Evolutionary conservation across 2,113 vertebrate genomes (phyloP).

Genomic region (Nesoenas mayeri): DNA sequence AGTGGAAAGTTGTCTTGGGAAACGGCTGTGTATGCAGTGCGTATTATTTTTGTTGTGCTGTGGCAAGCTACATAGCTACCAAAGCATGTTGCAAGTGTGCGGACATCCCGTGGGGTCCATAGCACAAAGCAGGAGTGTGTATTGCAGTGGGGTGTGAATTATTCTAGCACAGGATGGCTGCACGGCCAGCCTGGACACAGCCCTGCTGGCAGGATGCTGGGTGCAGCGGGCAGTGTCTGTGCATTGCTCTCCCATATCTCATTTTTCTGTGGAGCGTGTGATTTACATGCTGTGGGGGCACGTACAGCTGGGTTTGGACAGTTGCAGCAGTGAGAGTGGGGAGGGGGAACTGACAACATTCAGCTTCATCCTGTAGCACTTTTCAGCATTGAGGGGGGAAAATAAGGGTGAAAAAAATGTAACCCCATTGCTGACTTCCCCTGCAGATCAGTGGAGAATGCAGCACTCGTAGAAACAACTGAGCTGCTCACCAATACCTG

Average conservation of each 20-base stretch:
- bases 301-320: not conserved
- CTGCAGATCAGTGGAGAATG: not conserved
- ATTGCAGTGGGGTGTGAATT: not conserved
- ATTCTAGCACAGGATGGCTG: not conserved
- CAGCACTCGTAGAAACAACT: not conserved
- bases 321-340: not conserved
- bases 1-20: not conserved
- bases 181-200: not conserved
- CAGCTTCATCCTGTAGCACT: not conserved
- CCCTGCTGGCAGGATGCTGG: accelerated
- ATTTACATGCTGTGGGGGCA: not conserved
- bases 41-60: not conserved
- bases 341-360: accelerated
- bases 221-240: accelerated
- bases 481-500: not conserved
- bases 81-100: accelerated
- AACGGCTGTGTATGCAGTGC: accelerated
- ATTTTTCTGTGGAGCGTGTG: accelerated
- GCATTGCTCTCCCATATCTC: not conserved
- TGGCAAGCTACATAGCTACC: accelerated
- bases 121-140: accelerated
- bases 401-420: not conserved
- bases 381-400: not conserved
- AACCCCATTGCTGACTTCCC: not conserved
- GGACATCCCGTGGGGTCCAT: accelerated